Base-by-base conservation (phyloP, 2,888 invertebrate species). In the Drosophila mayaguana region DNA sequence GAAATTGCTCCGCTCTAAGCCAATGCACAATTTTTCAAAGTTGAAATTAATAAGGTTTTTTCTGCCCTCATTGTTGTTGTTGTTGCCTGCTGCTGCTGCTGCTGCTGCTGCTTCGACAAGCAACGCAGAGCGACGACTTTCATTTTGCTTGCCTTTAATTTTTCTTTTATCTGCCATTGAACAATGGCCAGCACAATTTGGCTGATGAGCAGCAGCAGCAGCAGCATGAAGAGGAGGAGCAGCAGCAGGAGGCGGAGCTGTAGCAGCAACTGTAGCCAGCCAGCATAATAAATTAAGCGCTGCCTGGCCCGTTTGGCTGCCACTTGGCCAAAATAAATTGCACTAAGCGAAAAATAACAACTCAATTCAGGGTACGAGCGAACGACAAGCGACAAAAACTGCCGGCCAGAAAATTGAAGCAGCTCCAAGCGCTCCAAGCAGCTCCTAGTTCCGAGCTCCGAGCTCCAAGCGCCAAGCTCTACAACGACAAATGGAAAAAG, bases 131-230 rank as follows among this genome's bases (percentile, higher is more conserved):
- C 50, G 18, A 32, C 61, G 78, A 72, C 75, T 86, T 83, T 83
- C 81, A 88, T 85, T 85, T 76, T 54, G 83, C 84, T 89, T 86
- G 72, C 83, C 87, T 85, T 89, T 85, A 88, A 86, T 86, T 85
- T 88, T 89, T 89, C 89, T 85, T 86, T 88, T 88, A 88, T 85
- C 90, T 86, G 86, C 90, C 84, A 88, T 83, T 88, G 87, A 88
- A 86, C 88, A 86, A 86, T 88, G 78, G 87, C 80, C 80, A 78
- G 89, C 75, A 80, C 75, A 80, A 71, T 80, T 80, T 75, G 70
- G 72, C 55, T 73, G 81, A 79, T 75, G 76, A 78, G 79, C 70
- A 69, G 54, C 43, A 40, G 32, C 16, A 57, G 54, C 14, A 40
- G 32, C 12, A 57, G 54, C 14, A 57, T 54, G 16, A 45, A 48